A percentile compares a stretch with the other conserved stretches of the same genome.
These are phyloP conservation scores for Carassius gibelio DNA, from an alignment of 2,113 vertebrate genomes.

Conservation along the genomic window DNA sequence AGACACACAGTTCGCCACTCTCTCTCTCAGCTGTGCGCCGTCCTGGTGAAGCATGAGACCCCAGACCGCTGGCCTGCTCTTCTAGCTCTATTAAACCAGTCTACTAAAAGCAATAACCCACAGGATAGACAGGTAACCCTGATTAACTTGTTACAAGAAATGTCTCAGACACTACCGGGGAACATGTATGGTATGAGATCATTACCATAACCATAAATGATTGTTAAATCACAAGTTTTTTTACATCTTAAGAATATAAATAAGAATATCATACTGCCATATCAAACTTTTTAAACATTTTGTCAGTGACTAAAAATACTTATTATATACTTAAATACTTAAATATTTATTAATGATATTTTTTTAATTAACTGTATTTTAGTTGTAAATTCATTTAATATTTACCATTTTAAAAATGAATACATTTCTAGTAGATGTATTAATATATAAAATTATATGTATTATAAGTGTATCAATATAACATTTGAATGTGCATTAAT, in stretches of 20 bases:
- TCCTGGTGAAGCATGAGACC: conserved; percentile 84
- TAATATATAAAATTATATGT: too few species aligned
- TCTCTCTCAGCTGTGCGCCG: conserved; percentile 83
- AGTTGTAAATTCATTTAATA: background rate
- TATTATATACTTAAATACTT: too few species aligned
- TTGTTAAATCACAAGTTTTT: background rate
- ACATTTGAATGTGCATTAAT: too few species aligned
- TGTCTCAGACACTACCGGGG: background rate
- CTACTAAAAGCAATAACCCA: conserved; percentile 77
- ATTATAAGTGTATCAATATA: background rate
- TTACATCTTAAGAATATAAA: background rate
- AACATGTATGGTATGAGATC: background rate
- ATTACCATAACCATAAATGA: background rate
- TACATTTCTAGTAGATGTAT: background rate
- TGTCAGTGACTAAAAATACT: background rate
- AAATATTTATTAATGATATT: background rate
- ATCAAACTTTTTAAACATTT: background rate
- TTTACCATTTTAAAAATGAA: background rate
- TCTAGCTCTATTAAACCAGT: conserved; percentile 79
- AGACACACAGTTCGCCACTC: conserved; percentile 86
- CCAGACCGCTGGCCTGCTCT: conserved; percentile 86
- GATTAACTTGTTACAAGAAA: background rate
- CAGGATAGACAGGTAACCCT: conserved; percentile 78
- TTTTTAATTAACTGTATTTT: background rate
- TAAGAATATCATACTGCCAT: background rate